A percentile compares a stretch with the other conserved stretches of the same genome.
Evolutionary conservation across 2,888 invertebrate genomes (phyloP).

Genomic region (Eupithecia dodoneata): DNA sequence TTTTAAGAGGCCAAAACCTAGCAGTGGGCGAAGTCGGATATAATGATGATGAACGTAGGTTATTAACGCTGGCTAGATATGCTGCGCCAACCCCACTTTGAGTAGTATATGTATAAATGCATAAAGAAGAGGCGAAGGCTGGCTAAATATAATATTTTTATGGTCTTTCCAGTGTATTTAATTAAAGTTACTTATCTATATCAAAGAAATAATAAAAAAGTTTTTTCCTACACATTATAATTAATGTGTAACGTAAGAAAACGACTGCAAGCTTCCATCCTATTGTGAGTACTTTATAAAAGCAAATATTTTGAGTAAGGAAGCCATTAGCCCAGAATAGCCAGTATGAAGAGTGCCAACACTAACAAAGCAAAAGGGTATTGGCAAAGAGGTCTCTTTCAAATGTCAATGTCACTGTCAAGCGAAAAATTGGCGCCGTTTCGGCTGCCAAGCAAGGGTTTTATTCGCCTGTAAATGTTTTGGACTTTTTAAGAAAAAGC

Average conservation of each 20-base stretch:
- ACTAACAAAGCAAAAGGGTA: slow-evolving; percentile 23
- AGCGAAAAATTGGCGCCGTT: slow-evolving; percentile 22
- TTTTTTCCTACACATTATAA: background rate
- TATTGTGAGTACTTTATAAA: slow-evolving; percentile 33
- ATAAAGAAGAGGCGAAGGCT: background rate
- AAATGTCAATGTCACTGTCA: slow-evolving; percentile 36
- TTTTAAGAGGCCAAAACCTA: no score
- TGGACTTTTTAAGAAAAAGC: background rate
- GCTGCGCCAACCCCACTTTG: background rate
- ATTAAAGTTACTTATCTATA: no score
- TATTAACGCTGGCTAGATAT: background rate
- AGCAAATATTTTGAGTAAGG: slow-evolving; percentile 31
- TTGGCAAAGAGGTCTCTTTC: slow-evolving; percentile 23
- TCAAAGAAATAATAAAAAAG: no score
- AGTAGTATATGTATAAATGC: background rate
- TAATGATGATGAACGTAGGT: background rate
- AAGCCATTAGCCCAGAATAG: slow-evolving; percentile 25
- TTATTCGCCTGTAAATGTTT: background rate
- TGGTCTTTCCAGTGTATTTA: background rate
- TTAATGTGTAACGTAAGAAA: background rate
- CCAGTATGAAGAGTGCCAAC: slow-evolving; percentile 24
- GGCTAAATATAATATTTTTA: background rate
- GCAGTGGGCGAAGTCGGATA: background rate
- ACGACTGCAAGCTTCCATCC: background rate
- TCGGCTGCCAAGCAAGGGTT: background rate